Base-by-base conservation (phyloP, 1,140 invertebrate species). In the Ditylenchus dipsaci region DNA sequence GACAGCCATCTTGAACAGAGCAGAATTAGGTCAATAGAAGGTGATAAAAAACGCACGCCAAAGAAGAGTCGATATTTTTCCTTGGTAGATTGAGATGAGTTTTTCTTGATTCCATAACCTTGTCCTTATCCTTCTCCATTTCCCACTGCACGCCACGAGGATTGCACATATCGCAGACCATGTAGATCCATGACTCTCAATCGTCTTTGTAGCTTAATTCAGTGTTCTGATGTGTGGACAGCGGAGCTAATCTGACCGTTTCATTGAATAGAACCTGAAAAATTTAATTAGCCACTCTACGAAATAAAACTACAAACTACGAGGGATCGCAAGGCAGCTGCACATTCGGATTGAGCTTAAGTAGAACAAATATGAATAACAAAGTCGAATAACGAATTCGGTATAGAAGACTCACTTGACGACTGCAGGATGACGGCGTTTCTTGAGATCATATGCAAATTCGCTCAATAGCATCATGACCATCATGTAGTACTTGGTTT, bases 121-220 rank as follows among this genome's bases (percentile, higher is more conserved):
- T n/a, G 5, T 68, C 61, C 0, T 19, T 11, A 19, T 63, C 33
- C 21, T 42, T 26, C 38, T 68, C 67, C 38, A n/a, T 29, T n/a
- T 63, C 21, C 69, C 69, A 71, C 23, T 38, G 65, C 1, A 71
- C 15, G 23, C 56, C 67, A 11, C 42, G 29, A 26, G 56, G 49
- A 68, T 71, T 71, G 19, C 67, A 59, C 21, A 80, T 49, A 58
- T 78, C 75, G 0, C 71, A 23, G 17, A 79, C 26, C 21, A 79
- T 45, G 27, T 79, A 79, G 21, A 79, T 65, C 76, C 76, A 78
- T 45, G 33, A 53, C 53, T 78, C 76, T 38, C 69, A 72, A 53
- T 78, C 76, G 53, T 78, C 76, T 21, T 78, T 78, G 19, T 57
- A 63, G 9, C 76, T 64, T 3, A 76, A 17, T 42, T 78, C 76